phyloP scores from a whole-genome alignment of 2,888 invertebrate species.

The Leptinotarsa haldemani region DNA sequence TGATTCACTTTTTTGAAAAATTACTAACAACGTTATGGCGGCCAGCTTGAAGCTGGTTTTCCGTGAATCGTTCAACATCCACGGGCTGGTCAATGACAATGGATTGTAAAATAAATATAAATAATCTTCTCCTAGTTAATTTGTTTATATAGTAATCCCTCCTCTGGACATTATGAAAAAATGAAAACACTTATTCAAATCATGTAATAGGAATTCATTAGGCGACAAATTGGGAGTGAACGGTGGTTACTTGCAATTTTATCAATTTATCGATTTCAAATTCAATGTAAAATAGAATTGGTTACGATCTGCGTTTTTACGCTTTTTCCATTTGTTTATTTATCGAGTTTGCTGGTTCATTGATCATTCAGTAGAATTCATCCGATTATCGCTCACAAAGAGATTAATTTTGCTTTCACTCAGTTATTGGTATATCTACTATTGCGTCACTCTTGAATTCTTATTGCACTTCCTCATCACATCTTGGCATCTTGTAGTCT shows the following conservation, averaged over 20 bases:
- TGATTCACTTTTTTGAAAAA: constrained; percentile 11
- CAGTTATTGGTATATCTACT: constrained; percentile 23
- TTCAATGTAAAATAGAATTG: constrained; percentile 23
- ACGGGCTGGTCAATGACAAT: constrained; percentile 17
- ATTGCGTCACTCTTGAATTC: constrained; percentile 9
- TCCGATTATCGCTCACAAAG: constrained; percentile 37
- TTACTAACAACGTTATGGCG: constrained; percentile 11
- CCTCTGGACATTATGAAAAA: constrained; percentile 38
- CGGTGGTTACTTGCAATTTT: constrained; percentile 49
- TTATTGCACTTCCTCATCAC: constrained; percentile 26
- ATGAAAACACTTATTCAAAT: constrained; percentile 42
- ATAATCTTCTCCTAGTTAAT: constrained; percentile 24
- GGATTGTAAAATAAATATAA: neutral
- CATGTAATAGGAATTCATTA: constrained; percentile 49
- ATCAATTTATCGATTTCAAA: constrained; percentile 50
- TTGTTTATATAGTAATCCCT: constrained; percentile 43
- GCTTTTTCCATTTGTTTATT: constrained; percentile 47
- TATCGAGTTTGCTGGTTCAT: constrained; percentile 51
- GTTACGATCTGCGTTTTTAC: constrained; percentile 38
- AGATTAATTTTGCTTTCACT: constrained; percentile 42
- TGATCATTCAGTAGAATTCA: constrained; percentile 32
- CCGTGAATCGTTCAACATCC: constrained; percentile 20
- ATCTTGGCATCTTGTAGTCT: constrained; percentile 16
- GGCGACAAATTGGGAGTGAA: constrained; percentile 51
- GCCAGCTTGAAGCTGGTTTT: constrained; percentile 27